Base-by-base conservation (phyloP, 2,113 vertebrate genomes). In the Percina caprodes region DNA sequence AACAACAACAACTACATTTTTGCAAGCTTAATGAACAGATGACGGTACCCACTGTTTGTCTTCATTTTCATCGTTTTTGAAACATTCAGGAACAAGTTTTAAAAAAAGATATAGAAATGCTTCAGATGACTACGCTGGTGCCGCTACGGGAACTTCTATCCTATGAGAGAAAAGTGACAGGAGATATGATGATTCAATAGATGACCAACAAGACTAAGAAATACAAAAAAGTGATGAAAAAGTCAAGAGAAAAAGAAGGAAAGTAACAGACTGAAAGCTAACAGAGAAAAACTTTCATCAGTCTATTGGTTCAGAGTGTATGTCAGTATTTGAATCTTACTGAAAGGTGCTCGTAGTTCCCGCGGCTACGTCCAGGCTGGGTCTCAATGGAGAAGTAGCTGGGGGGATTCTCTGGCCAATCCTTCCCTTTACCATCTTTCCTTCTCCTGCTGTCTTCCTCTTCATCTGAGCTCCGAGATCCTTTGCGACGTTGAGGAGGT, bases 71-170 rank as follows among this genome's bases (percentile, higher is more conserved):
- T 60, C 14, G 0, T 61, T 89, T 14, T 79, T 19, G 78, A 81
- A 85, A 83, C 33, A 56, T 83, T 80, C 49, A 89, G 65, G 60
- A 83, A 90, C 78, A 77, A 65, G 12, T 30, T 77, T 6, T 67
- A 71, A 46, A 68, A 66, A 51, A 74, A 42, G 75, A 61, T 30
- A 30, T 3, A 65, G 80, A 88, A 90, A 84, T 72, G 84, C 72
- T 88, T 95, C 88, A 96, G 92, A 99, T 97, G 89, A 99, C 94
- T 83, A 98, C 93, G 74, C 96, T 99, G 88, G 90, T 95, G 89
- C 92, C 96, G 85, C 97, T 99, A 93, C 94, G 94, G 84, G 97
- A 98, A 94, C 97, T 97, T 90, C 91, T 96, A 86, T 98, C 97
- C 98, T 99, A 90, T 1, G 51, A 91, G 77, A 92, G 86, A 87